phyloP scores from a whole-genome alignment of 1,140 invertebrate genomes.

The Pomacea maculata region DNA sequence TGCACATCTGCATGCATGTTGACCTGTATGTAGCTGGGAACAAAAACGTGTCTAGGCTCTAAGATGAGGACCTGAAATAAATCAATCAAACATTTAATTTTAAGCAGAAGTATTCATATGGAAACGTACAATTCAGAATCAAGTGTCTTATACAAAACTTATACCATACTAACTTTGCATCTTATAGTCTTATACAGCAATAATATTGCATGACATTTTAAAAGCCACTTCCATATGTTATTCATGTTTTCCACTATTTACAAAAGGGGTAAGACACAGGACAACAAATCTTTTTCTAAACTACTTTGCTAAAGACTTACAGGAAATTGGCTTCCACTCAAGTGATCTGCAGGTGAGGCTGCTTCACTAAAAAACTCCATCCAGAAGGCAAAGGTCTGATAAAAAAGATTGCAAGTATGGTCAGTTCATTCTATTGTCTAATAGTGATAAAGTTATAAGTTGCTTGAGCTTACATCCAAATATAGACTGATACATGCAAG shows the following conservation, averaged over 20 bases:
- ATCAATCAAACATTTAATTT: conserved; percentile 18
- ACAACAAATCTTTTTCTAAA: not conserved
- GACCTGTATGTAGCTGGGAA: conserved; percentile 95
- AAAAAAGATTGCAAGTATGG: conserved; percentile 15
- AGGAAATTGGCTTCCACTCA: conserved; percentile 38
- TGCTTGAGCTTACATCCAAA: too few species aligned
- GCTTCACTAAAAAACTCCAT: conserved; percentile 98
- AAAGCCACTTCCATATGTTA: too few species aligned
- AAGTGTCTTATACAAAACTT: too few species aligned
- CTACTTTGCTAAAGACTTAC: conserved; percentile 28
- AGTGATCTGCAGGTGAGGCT: conserved; percentile 76
- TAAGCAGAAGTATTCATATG: too few species aligned
- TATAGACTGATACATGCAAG: too few species aligned
- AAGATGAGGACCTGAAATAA: conserved; percentile 76
- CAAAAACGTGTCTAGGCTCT: conserved; percentile 91
- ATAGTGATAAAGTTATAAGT: too few species aligned
- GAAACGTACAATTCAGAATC: too few species aligned
- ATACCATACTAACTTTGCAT: too few species aligned
- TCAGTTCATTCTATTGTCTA: not conserved
- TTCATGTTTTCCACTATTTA: too few species aligned
- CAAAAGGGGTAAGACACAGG: too few species aligned
- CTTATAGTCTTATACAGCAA: too few species aligned
- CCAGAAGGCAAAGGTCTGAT: conserved; percentile 93
- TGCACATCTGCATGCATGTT: conserved; percentile 85
- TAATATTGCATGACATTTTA: too few species aligned